Evolutionary conservation across 2,888 invertebrate species (phyloP).

Genomic region (Balanococcus diminutus): DNA sequence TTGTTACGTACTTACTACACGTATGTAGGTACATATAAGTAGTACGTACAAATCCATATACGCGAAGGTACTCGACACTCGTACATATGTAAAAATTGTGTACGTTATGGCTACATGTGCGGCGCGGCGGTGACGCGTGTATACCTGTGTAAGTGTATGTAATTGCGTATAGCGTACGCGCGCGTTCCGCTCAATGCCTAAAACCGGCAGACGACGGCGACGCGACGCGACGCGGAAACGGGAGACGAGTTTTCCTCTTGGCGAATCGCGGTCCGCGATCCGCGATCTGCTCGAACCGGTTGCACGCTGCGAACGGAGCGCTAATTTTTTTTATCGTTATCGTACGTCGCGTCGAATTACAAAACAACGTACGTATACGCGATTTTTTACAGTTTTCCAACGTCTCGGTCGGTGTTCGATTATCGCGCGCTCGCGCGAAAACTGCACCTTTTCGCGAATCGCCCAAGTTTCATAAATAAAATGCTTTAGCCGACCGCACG

Average conservation of each 20-base stretch:
- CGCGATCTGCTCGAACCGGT: not conserved
- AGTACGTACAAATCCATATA: too few species aligned
- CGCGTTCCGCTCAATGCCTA: not conserved
- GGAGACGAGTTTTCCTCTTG: not conserved
- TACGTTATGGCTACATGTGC: too few species aligned
- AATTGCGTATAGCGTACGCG: not conserved
- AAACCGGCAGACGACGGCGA: not conserved
- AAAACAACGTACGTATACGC: not conserved
- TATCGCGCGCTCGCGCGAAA: not conserved
- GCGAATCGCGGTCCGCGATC: not conserved
- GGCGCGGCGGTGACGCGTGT: not conserved
- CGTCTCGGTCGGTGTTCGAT: not conserved
- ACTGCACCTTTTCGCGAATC: not conserved
- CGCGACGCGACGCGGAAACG: not conserved
- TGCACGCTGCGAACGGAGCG: not conserved
- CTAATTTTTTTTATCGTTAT: constrained; percentile 5
- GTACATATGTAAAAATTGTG: too few species aligned
- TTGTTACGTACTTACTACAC: too few species aligned
- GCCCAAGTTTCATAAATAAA: not conserved
- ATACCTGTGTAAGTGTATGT: too few species aligned
- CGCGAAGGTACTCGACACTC: too few species aligned
- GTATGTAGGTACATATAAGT: too few species aligned
- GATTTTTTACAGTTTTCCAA: not conserved
- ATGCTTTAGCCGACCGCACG: constrained; percentile 8
- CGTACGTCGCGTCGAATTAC: not conserved